A percentile compares a stretch with the other conserved stretches of the same genome.
Conservation (phyloP, 92 coral and sea anemone species). For the Heliopora coerulea region DNA sequence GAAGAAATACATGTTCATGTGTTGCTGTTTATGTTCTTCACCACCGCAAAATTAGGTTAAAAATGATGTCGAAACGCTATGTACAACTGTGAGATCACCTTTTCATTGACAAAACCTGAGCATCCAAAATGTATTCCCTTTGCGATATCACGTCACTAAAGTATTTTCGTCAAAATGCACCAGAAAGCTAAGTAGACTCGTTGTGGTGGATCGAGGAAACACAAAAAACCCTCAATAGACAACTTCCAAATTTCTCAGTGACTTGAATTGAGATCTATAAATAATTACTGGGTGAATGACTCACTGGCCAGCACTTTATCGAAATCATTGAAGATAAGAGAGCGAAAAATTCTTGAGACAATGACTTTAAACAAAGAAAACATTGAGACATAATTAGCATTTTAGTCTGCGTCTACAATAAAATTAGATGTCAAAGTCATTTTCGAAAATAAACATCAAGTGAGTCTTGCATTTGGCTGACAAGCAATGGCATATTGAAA, state of each 20-base stretch:
- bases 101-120: too few species aligned
- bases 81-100: too few species aligned
- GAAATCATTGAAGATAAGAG: not conserved
- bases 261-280: not conserved
- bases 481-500: not conserved
- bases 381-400: not conserved
- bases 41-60: conserved; percentile 20
- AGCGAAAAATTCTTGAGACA: not conserved
- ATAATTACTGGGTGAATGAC: not conserved
- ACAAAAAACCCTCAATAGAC: not conserved
- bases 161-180: not conserved
- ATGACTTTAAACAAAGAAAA: not conserved
- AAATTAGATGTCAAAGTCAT: not conserved
- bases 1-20: not conserved
- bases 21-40: conserved; percentile 16
- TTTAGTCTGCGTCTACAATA: not conserved
- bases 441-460: not conserved
- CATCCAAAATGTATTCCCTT: too few species aligned
- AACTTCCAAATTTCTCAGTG: not conserved
- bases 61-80: too few species aligned
- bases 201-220: too few species aligned
- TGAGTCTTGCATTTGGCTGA: not conserved
- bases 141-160: not conserved
- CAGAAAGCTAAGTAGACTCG: too few species aligned
- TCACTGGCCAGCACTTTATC: not conserved